A percentile compares a stretch with the other conserved stretches of the same genome.
phyloP scores from a whole-genome alignment of 2,888 invertebrate genomes.

The Incurvaria masculella region DNA sequence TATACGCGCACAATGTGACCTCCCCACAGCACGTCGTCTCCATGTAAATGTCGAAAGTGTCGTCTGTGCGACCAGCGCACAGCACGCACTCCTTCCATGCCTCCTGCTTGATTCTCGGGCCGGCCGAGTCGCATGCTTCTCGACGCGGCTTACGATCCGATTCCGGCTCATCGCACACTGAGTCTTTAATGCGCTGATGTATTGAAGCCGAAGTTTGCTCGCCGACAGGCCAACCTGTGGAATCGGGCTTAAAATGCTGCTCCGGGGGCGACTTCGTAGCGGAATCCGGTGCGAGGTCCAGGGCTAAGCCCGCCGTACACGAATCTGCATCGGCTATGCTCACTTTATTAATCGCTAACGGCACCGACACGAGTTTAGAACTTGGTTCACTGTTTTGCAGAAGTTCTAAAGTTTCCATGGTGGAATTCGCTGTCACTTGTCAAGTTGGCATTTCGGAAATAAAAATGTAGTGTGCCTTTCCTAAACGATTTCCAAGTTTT shows the following conservation, averaged over 20 bases:
- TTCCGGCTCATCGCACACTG: no score
- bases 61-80: not conserved
- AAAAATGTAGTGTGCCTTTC: not conserved
- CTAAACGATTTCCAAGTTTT: not conserved
- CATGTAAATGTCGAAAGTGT: constrained; percentile 26
- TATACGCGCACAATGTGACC: not conserved
- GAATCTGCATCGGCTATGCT: no score
- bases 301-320: not conserved
- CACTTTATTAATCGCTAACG: no score
- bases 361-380: not conserved
- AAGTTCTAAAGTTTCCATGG: not conserved
- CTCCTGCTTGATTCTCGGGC: not conserved
- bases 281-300: not conserved
- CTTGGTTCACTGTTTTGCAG: not conserved
- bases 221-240: not conserved
- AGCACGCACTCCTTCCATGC: constrained; percentile 1
- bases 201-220: no score
- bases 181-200: no score
- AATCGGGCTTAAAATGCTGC: no score
- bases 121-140: not conserved
- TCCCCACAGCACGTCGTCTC: constrained; percentile 21
- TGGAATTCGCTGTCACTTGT: not conserved
- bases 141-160: no score
- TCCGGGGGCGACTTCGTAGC: not conserved
- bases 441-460: not conserved